These are phyloP conservation scores for Euschistus heros DNA, from an alignment of 1,140 invertebrate species.

Conservation along the genomic window DNA sequence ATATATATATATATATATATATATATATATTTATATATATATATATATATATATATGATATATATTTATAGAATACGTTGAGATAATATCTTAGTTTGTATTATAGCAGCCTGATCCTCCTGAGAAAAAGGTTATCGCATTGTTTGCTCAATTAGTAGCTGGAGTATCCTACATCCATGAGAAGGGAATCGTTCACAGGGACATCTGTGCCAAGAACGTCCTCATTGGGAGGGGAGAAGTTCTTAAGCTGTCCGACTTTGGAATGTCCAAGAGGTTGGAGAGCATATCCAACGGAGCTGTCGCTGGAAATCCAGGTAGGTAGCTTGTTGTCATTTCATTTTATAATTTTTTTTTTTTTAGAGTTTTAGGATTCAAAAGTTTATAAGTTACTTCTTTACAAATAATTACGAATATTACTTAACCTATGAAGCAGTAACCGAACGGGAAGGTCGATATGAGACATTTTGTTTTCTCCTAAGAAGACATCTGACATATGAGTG, in stretches of 20 bases:
- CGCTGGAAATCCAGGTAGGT: conserved; percentile 4
- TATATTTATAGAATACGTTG: neutral
- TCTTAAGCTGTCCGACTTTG: conserved; percentile 15
- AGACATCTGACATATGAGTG: no score
- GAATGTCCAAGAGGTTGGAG: conserved; percentile 12
- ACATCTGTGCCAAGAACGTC: conserved; percentile 17
- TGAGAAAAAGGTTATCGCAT: neutral
- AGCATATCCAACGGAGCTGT: conserved; percentile 11
- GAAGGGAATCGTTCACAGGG: conserved; percentile 15
- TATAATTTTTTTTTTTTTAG: no score
- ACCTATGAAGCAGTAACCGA: no score
- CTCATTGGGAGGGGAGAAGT: neutral
- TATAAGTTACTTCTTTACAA: no score
- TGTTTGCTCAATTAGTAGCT: neutral
- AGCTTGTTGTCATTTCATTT: no score
- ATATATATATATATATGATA: neutral
- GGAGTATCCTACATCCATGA: conserved; percentile 12
- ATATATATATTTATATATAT: neutral
- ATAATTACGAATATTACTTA: no score
- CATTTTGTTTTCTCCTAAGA: no score
- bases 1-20: neutral
- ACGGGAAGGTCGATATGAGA: no score
- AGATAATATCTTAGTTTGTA: neutral
- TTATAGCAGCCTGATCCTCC: neutral
- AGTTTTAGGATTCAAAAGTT: no score